Base-by-base conservation (phyloP, 2,797 vertebrate genomes). In the Cuniculus paca region DNA sequence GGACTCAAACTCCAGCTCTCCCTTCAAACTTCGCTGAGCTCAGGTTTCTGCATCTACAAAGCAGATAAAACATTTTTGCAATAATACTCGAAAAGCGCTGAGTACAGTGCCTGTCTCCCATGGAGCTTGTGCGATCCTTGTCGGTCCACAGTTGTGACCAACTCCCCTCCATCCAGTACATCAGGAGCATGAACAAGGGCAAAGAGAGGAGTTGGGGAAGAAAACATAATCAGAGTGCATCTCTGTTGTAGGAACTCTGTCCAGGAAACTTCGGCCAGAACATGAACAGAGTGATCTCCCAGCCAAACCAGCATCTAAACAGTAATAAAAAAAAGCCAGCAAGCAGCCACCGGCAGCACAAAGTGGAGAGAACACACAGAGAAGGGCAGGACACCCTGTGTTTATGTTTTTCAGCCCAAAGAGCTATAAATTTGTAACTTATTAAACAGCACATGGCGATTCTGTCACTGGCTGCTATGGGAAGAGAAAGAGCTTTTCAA, bases 181-280 rank as follows among this genome's bases (percentile, higher is more conserved):
- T 52, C 2, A 80, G 39, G 68, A 63, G 78, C 0, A 0, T 45
- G 45, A 85, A 77, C 11, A 10, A 26, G 72, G 68, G 58, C 78
- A 36, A 28, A 56, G 31, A 22, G 6, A 34, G 68, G 45, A 83
- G 79, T 5, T 34, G 7, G 50, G 58, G 86, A 52, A n/a, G 63
- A 39, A 82, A 81, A 61, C 34, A 13, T 2, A 68, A 52, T 20
- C 61, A 8, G 80, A 88, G 83, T 42, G 36, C 65, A 78, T 80
- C 85, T 56, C 91, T 65, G 95, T 81, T 92, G 75, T 65, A 93
- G 90, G 68, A 95, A 94, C 95, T 95, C 97, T 94, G 88, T 97
- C 97, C 96, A 96, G 95, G 97, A 97, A 97, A 95, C 94, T 79
- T 96, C 42, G 0, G 97, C 97, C 97, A 94, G 96, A 93, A 93